phyloP scores from a whole-genome alignment of 2,797 vertebrate species.

The Parauchenoglanis ngamensis region DNA sequence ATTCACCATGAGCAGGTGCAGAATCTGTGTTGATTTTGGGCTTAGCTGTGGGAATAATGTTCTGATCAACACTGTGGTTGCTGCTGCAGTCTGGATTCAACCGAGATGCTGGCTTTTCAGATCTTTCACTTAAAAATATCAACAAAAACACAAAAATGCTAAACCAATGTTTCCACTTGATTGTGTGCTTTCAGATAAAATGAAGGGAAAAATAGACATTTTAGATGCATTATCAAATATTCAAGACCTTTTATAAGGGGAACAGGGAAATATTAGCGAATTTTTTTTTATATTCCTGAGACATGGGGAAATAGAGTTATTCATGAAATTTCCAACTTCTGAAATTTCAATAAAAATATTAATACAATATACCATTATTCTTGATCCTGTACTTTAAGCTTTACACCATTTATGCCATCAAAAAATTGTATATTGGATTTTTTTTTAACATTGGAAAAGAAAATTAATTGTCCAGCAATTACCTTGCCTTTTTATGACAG shows the following conservation, averaged over 20 bases:
- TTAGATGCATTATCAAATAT: neutral
- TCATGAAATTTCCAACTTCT: neutral
- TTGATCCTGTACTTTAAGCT: neutral
- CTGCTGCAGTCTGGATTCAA: neutral
- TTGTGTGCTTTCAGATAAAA: neutral
- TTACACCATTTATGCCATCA: neutral
- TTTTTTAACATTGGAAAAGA: neutral
- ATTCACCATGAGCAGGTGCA: neutral
- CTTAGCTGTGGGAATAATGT: neutral
- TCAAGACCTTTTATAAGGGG: neutral
- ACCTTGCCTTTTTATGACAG: constrained; percentile 82
- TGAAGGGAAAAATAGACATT: neutral
- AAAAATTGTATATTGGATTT: neutral
- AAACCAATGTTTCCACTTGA: neutral
- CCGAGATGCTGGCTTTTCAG: neutral
- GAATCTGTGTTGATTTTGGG: neutral
- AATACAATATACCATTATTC: neutral
- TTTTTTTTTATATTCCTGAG: neutral
- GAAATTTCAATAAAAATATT: neutral
- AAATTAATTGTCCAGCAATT: neutral
- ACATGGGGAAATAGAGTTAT: neutral
- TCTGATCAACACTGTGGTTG: neutral
- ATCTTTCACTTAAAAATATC: constrained; percentile 36
- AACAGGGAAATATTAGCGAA: neutral
- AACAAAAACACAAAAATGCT: neutral